phyloP scores from a whole-genome alignment of 2,888 invertebrate genomes.

The Anaspis maculata region DNA sequence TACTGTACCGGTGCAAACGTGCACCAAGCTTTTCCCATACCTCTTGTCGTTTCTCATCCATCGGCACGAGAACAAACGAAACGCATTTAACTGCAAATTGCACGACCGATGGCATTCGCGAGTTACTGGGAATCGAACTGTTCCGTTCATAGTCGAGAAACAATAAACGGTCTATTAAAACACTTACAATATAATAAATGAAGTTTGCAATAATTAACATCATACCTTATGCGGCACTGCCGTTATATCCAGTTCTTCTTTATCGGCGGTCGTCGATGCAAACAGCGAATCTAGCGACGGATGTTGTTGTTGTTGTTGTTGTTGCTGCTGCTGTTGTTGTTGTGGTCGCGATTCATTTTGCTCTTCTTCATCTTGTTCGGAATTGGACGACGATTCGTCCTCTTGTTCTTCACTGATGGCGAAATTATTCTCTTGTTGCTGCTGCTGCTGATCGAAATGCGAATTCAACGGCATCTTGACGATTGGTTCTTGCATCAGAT shows the following conservation, averaged over 20 bases:
- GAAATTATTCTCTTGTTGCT: too few species aligned
- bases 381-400: too few species aligned
- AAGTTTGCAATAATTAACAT: constrained; percentile 14
- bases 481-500: constrained; percentile 44
- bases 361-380: too few species aligned
- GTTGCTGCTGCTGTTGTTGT: background rate
- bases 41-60: too few species aligned
- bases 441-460: too few species aligned
- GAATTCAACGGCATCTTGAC: constrained; percentile 40
- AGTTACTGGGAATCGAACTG: constrained; percentile 24
- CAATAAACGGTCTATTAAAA: constrained; percentile 29
- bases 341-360: too few species aligned
- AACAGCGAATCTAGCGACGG: too few species aligned
- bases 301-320: constrained; percentile 15
- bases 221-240: constrained; percentile 22
- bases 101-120: constrained; percentile 16
- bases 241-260: constrained; percentile 29
- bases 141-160: constrained; percentile 24
- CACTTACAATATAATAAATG: constrained; percentile 26
- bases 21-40: too few species aligned
- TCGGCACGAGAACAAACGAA: constrained; percentile 12
- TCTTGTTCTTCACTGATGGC: too few species aligned
- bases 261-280: constrained; percentile 16
- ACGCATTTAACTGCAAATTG: constrained; percentile 18
- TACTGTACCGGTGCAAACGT: too few species aligned